Evolutionary conservation across 2,113 vertebrate species (phyloP).

Genomic region (Alectura lathami): DNA sequence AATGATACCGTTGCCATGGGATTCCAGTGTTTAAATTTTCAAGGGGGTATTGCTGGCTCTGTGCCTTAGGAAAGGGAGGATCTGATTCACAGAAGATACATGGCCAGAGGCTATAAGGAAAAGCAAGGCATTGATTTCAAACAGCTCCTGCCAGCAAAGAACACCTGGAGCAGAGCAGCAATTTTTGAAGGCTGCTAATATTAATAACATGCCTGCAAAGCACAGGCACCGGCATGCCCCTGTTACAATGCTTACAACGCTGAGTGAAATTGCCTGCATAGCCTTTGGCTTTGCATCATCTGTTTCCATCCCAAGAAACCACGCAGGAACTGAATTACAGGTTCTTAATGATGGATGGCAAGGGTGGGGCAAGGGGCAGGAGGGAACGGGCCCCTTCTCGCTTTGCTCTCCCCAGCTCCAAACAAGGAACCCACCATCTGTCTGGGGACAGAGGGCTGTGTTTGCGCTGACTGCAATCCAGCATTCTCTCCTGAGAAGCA

Average conservation of each 20-base stretch:
- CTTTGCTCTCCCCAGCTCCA: not conserved
- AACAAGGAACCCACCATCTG: not conserved
- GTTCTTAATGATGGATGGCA: not conserved
- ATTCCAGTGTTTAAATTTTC: not conserved
- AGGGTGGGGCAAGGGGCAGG: not conserved
- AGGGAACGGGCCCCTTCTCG: not conserved
- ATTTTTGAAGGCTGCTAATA: not conserved
- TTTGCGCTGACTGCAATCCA: not conserved
- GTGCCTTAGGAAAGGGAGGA: not conserved
- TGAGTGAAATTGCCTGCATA: not conserved
- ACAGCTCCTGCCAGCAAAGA: not conserved
- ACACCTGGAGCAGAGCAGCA: not conserved
- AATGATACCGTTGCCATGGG: accelerated
- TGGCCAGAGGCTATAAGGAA: not conserved
- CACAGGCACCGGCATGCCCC: not conserved
- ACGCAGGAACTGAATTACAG: not conserved
- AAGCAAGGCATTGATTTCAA: not conserved
- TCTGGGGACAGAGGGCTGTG: not conserved
- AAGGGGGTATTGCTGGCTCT: not conserved
- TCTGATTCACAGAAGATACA: not conserved
- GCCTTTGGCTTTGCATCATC: not conserved
- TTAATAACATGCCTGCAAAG: not conserved
- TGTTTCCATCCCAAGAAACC: not conserved
- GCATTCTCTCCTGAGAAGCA: not conserved
- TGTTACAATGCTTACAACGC: not conserved